Evolutionary conservation across 2,888 invertebrate species (phyloP).

Genomic region (Pyrgus malvae): DNA sequence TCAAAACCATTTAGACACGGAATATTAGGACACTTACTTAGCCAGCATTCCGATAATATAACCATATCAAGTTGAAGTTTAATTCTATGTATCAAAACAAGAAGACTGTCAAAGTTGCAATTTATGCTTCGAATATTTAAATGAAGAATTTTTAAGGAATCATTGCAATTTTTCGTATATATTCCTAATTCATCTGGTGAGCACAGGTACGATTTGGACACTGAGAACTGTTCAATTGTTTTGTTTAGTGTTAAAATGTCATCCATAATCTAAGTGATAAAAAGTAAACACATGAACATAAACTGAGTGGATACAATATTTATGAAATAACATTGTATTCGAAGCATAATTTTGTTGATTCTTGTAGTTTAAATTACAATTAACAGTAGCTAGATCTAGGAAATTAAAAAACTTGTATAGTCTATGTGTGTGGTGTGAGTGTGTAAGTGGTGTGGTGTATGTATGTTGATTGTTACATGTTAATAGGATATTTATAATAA

Average conservation of each 20-base stretch:
- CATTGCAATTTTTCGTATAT: not conserved
- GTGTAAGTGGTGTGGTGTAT: not conserved
- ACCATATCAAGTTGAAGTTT: not conserved
- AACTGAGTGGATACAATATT: not conserved
- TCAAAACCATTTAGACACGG: not conserved
- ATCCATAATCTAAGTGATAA: not conserved
- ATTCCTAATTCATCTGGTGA: not conserved
- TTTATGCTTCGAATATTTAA: not conserved
- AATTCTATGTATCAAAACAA: not conserved
- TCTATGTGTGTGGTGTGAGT: not conserved
- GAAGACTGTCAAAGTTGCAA: not conserved
- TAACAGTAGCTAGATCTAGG: not conserved
- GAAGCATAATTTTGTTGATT: too few relatives aligned
- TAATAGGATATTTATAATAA: not conserved
- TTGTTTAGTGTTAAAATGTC: not conserved
- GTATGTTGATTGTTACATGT: not conserved
- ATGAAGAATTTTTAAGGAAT: not conserved
- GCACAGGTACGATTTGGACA: not conserved
- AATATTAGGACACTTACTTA: not conserved
- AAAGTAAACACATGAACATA: not conserved
- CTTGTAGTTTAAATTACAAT: not conserved
- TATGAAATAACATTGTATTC: not conserved
- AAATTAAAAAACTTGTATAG: not conserved
- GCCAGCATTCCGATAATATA: not conserved
- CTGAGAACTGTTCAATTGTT: not conserved